A percentile compares a stretch with the other conserved stretches of the same genome.
Evolutionary conservation across 2,113 vertebrate species (phyloP).

Genomic region (Xiphias gladius): DNA sequence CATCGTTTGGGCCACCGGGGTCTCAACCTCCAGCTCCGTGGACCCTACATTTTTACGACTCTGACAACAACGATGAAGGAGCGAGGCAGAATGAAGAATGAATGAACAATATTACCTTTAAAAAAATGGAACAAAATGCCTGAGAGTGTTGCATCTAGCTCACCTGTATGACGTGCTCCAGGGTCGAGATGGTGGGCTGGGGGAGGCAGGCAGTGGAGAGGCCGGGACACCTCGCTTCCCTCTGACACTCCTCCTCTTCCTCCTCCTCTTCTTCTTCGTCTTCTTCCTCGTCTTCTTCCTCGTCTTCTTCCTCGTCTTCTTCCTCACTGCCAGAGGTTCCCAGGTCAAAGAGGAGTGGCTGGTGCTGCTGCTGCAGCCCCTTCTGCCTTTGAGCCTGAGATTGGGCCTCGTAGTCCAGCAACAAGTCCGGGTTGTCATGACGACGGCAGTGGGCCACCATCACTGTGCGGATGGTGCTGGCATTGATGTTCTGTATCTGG

Average conservation of each 20-base stretch:
- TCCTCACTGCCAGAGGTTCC: slow-evolving; percentile 85
- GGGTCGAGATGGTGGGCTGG: slow-evolving; percentile 63
- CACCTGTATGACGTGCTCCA: slow-evolving; percentile 84
- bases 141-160: background rate
- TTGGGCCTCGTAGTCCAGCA: slow-evolving; percentile 88
- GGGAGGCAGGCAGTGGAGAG: slow-evolving; percentile 46
- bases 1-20: slow-evolving; percentile 89
- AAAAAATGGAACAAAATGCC: background rate
- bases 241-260: slow-evolving; percentile 14
- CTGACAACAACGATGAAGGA: slow-evolving; percentile 17
- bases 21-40: slow-evolving; percentile 87
- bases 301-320: slow-evolving; percentile 72
- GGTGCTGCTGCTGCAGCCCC: slow-evolving; percentile 61
- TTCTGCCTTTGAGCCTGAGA: slow-evolving; percentile 69
- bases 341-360: slow-evolving; percentile 86
- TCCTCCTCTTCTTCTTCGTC: too few relatives aligned
- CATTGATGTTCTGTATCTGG: slow-evolving; percentile 97
- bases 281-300: slow-evolving; percentile 49
- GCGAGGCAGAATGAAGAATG: background rate
- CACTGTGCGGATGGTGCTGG: slow-evolving; percentile 95
- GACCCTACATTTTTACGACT: slow-evolving; percentile 70
- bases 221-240: slow-evolving; percentile 30
- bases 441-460: slow-evolving; percentile 97
- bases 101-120: background rate
- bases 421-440: slow-evolving; percentile 89